Evolutionary conservation across 1,140 invertebrate genomes (phyloP).

Genomic region (Sycobia sp.): DNA sequence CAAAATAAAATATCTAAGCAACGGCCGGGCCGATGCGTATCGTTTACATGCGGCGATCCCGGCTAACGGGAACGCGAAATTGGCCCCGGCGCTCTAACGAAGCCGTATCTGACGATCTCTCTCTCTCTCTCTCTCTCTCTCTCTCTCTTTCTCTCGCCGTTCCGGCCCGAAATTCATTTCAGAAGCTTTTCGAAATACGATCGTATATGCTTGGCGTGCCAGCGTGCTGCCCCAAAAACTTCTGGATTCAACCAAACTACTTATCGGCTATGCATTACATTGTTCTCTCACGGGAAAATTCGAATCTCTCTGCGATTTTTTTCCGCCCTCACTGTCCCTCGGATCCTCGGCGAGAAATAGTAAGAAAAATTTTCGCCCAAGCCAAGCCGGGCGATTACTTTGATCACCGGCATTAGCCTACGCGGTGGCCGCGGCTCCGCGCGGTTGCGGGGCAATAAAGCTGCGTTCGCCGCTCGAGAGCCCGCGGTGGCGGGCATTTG

Average conservation of each 20-base stretch:
- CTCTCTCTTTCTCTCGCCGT: no score
- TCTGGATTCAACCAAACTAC: no score
- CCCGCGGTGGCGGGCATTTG: conserved; percentile 9
- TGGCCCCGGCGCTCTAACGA: conserved; percentile 14
- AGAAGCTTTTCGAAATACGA: neutral
- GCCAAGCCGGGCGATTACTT: no score
- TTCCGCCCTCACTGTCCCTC: no score
- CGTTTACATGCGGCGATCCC: conserved; percentile 21
- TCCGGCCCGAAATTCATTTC: conserved; percentile 11
- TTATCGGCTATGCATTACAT: no score
- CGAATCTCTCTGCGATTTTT: no score
- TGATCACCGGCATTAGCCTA: no score
- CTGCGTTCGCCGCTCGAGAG: conserved; percentile 16
- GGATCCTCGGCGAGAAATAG: no score
- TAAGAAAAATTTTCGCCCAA: no score
- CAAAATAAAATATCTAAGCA: conserved; percentile 28
- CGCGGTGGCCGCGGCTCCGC: neutral
- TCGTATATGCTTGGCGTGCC: neutral
- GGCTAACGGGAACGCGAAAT: conserved; percentile 9
- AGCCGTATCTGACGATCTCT: conserved; percentile 21
- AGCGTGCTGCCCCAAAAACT: neutral
- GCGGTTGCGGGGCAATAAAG: neutral
- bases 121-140: no score
- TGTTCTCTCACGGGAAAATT: no score
- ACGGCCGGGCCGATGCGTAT: conserved; percentile 19